phyloP scores from a whole-genome alignment of 2,113 vertebrate species.

The Montifringilla adamsi region DNA sequence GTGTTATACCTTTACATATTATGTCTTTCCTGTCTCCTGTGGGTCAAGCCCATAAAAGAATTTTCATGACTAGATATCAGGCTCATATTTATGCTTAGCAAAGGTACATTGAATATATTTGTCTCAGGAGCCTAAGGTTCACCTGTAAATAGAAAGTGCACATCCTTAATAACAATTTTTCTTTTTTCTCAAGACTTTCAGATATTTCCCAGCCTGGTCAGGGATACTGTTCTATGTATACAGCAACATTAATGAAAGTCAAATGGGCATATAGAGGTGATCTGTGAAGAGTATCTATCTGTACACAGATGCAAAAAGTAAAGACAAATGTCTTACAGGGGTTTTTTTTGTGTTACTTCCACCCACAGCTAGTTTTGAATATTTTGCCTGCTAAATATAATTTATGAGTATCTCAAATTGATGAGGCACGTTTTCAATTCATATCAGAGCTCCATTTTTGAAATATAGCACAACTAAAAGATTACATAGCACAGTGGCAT shows the following conservation, averaged over 20 bases:
- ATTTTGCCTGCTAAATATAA: background rate
- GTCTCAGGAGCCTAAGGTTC: background rate
- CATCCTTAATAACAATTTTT: background rate
- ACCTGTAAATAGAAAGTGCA: background rate
- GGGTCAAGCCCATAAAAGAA: background rate
- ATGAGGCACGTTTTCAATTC: background rate
- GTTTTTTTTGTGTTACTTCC: background rate
- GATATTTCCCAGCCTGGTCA: background rate
- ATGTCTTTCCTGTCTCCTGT: background rate
- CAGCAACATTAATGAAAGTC: background rate
- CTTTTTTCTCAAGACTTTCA: background rate
- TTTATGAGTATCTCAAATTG: background rate
- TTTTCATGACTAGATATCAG: background rate
- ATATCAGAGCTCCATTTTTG: background rate
- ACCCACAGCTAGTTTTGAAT: background rate
- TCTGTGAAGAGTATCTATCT: background rate
- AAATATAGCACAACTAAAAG: background rate
- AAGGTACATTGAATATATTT: background rate
- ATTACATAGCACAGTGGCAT: background rate
- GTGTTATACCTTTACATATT: background rate
- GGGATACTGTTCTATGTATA: background rate
- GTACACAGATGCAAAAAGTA: background rate
- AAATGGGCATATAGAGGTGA: background rate
- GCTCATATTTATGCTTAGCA: background rate
- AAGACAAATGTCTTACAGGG: background rate